phyloP scores from a whole-genome alignment of 35 echinoderm and acorn worm species.

The Holothuria glaberrima region DNA sequence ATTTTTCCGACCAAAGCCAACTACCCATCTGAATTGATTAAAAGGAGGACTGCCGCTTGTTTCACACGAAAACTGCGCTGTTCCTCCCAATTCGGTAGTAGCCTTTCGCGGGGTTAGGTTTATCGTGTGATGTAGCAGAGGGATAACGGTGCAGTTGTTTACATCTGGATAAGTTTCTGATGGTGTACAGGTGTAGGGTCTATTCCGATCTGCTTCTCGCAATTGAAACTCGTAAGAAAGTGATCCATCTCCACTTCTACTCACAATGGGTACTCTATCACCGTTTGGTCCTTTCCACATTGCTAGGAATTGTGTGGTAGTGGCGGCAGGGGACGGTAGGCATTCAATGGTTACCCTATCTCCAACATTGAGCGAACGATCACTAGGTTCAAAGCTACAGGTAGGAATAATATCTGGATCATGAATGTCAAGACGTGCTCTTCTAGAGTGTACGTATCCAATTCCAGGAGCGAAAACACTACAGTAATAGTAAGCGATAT shows the following conservation, averaged over 20 bases:
- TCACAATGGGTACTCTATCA: not conserved
- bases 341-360: constrained; percentile 26
- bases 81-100: not conserved
- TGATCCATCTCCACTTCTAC: not conserved
- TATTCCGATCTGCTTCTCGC: constrained; percentile 14
- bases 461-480: not conserved
- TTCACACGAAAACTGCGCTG: constrained; percentile 9
- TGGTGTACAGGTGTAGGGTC: constrained; percentile 42
- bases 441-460: not conserved
- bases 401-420: not conserved
- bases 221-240: not conserved
- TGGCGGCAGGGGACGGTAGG: not conserved
- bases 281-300: constrained; percentile 38
- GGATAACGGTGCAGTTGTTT: constrained; percentile 32
- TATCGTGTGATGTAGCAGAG: constrained; percentile 3
- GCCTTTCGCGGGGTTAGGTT: not conserved
- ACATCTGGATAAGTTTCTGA: constrained; percentile 12
- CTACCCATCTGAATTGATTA: constrained; percentile 27
- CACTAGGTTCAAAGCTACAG: not conserved
- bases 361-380: not conserved
- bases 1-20: constrained; percentile 11
- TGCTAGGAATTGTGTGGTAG: not conserved
- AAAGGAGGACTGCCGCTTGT: constrained; percentile 32
- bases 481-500: constrained; percentile 42
- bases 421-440: constrained; percentile 5